phyloP scores from a whole-genome alignment of 2,113 vertebrate genomes.

The Erythrolamprus reginae region DNA sequence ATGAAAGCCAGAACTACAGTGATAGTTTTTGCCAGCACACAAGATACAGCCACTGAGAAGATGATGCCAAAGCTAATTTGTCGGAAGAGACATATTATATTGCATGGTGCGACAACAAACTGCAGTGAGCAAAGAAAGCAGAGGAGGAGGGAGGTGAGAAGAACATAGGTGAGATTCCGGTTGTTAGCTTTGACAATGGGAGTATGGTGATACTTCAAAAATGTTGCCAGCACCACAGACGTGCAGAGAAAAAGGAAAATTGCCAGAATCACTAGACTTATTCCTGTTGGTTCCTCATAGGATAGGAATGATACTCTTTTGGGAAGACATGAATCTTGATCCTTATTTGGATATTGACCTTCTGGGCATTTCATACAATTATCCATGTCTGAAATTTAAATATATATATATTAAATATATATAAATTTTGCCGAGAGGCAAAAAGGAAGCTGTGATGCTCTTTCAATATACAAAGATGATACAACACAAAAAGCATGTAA shows the following conservation, averaged over 20 bases:
- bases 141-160: too few relatives aligned
- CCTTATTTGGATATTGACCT: not conserved
- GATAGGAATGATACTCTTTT: not conserved
- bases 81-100: not conserved
- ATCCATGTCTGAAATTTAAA: not conserved
- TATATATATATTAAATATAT: not conserved
- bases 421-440: too few relatives aligned
- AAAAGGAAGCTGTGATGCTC: too few relatives aligned
- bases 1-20: not conserved
- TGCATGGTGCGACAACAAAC: accelerated
- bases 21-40: not conserved
- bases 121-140: too few relatives aligned
- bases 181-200: too few relatives aligned
- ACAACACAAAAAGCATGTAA: too few relatives aligned
- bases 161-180: too few relatives aligned
- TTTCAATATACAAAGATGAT: too few relatives aligned
- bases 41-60: not conserved
- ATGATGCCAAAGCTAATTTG: not conserved
- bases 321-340: not conserved
- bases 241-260: not conserved
- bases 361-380: not conserved
- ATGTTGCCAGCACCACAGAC: not conserved
- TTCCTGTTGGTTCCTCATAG: not conserved
- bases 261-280: not conserved
- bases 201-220: not conserved